Evolutionary conservation across 2,888 invertebrate species (phyloP), one percentile per base, ranked within the genome.

Genomic region (Polyommatus icarus): DNA sequence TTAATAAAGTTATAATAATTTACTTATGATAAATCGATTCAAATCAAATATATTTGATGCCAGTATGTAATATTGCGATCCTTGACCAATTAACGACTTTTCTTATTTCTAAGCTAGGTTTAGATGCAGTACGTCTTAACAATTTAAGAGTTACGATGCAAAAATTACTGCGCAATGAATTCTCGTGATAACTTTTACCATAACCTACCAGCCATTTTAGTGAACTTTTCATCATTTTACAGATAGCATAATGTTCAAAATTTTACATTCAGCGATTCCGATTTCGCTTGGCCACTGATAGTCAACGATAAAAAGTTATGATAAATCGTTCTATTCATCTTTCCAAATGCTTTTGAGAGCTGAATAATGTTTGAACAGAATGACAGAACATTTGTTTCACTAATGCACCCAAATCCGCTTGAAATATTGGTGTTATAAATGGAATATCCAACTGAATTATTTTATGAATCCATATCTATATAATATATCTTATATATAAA

Each of bases 321-420:
- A 67, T 29, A 67, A 67, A 67, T 67, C 29, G 67, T 29, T 67
- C 29, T 18, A 67, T 32, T 67, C 61, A 61, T 61, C 67, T 32
- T 67, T 15, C 29, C 67, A 32, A 67, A 67, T 67, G 67, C 67
- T 32, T 32, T 29, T 18, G 67, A 12, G 61, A 61, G 61, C 67
- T 67, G 29, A 67, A 32, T 67, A 29, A 67, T 67, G 67, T 67
- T 67, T 67, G 67, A 67, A 18, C 5, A 67, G 32, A 67, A 67
- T 67, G 67, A 67, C 67, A 7, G 67, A 67, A 67, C 67, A 32
- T 76, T 76, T 29, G 36, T 32, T 54, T 76, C 6, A 76, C 12
- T 61, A 59, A 24, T 32, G 36, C 24, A 46, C 20, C 50, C 61
- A 59, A 59, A 46, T 78, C 32, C 71, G 57, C 24, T 76, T 73